Conservation (phyloP, 35 echinoderm and acorn worm genomes). For the Patiria miniata region DNA sequence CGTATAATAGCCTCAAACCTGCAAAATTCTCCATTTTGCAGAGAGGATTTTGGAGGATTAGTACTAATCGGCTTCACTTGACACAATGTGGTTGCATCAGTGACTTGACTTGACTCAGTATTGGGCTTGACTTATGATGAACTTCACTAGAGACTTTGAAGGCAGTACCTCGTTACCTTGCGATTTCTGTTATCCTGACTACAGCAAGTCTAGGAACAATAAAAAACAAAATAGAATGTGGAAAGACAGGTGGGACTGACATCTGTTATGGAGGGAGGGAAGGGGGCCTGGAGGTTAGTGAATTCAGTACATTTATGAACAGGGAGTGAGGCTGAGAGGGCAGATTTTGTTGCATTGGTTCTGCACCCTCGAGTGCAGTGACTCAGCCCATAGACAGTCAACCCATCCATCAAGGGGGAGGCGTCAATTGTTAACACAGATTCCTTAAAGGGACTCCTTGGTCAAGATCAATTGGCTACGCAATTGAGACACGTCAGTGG, state of each 20-base stretch:
- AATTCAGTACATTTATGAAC: conserved; percentile 17
- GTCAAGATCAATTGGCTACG: too few relatives aligned
- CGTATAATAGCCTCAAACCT: too few relatives aligned
- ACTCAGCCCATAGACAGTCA: conserved; percentile 24
- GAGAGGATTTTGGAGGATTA: too few relatives aligned
- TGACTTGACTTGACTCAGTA: too few relatives aligned
- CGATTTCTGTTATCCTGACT: not conserved
- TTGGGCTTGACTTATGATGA: too few relatives aligned
- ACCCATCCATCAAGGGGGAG: conserved; percentile 24
- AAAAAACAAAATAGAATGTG: not conserved
- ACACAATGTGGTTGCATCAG: too few relatives aligned
- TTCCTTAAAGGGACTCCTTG: too few relatives aligned
- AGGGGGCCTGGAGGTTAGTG: not conserved
- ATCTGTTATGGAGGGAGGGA: not conserved
- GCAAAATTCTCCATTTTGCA: too few relatives aligned
- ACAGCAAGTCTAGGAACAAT: conserved; percentile 10
- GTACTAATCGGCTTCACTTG: too few relatives aligned
- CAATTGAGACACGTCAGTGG: too few relatives aligned
- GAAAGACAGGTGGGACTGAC: not conserved
- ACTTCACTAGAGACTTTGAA: too few relatives aligned
- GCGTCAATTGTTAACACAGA: not conserved
- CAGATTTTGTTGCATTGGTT: conserved; percentile 24
- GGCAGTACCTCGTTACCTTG: too few relatives aligned
- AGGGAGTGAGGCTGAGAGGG: conserved; percentile 3
- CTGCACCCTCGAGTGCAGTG: conserved; percentile 29